A percentile compares a stretch with the other conserved stretches of the same genome.
phyloP scores from a whole-genome alignment of 2,113 vertebrate species.

The Engraulis encrasicolus region DNA sequence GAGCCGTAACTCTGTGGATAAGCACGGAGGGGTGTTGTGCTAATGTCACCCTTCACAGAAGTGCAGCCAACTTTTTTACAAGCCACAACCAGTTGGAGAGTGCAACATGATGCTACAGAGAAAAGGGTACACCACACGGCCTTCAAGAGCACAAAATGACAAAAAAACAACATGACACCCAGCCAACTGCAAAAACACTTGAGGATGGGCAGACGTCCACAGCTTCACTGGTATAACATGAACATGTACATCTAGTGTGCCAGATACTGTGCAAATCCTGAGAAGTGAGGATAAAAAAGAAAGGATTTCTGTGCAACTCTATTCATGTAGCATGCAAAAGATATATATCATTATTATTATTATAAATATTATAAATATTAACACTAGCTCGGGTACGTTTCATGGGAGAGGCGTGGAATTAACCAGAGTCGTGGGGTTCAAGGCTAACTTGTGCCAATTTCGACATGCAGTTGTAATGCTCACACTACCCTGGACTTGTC shows the following conservation, averaged over 20 bases:
- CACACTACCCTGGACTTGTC: too few relatives aligned
- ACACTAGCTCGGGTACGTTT: slow-evolving; percentile 26
- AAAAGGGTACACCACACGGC: slow-evolving; percentile 65
- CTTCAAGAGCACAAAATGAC: slow-evolving; percentile 66
- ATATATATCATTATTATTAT: too few relatives aligned
- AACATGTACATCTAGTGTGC: slow-evolving; percentile 73
- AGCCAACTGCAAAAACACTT: slow-evolving; percentile 55
- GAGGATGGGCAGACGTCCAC: slow-evolving; percentile 23
- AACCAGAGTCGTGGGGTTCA: too few relatives aligned
- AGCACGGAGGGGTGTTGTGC: slow-evolving; percentile 35
- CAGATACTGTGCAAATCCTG: slow-evolving; percentile 83
- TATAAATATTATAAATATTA: slow-evolving; percentile 42
- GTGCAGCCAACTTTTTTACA: slow-evolving; percentile 73
- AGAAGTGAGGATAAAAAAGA: slow-evolving; percentile 61
- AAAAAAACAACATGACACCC: slow-evolving; percentile 61
- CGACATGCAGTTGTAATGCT: too few relatives aligned
- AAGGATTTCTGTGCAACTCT: slow-evolving; percentile 49
- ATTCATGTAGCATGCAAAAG: too few relatives aligned
- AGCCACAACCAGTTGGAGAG: slow-evolving; percentile 49
- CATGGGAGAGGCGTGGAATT: slow-evolving; percentile 45
- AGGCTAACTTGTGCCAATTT: too few relatives aligned
- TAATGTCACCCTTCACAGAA: slow-evolving; percentile 58
- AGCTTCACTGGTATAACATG: slow-evolving; percentile 73
- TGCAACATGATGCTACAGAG: slow-evolving; percentile 57
- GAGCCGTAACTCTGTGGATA: slow-evolving; percentile 54